A percentile compares a stretch with the other conserved stretches of the same genome.
These are phyloP conservation scores for Hyposoter dolosus DNA, from an alignment of 2,888 invertebrate genomes.

Conservation along the genomic window DNA sequence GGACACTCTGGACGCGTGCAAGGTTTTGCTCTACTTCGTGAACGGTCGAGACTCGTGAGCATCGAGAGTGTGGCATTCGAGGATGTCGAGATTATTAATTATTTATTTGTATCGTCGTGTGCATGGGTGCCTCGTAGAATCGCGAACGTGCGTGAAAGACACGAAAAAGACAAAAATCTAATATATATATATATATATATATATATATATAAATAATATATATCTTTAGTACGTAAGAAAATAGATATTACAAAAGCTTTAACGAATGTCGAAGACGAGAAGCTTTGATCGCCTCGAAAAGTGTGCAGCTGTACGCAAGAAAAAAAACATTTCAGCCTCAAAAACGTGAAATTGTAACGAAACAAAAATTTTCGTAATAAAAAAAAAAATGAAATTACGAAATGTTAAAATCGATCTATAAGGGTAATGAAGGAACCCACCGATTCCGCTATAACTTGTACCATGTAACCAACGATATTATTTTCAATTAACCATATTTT, in stretches of 20 bases:
- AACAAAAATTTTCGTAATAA: background rate
- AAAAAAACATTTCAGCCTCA: slow-evolving; percentile 12
- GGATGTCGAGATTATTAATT: slow-evolving; percentile 40
- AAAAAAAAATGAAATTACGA: background rate
- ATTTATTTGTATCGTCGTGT: slow-evolving; percentile 44
- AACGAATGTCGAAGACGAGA: slow-evolving; percentile 50
- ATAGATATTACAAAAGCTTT: slow-evolving; percentile 56
- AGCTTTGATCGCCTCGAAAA: slow-evolving; percentile 31
- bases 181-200: slow-evolving; percentile 22
- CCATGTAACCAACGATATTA: background rate
- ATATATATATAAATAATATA: slow-evolving; percentile 21
- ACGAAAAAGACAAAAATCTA: slow-evolving; percentile 12
- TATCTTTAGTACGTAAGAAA: background rate
- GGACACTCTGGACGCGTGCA: background rate
- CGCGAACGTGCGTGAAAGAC: slow-evolving; percentile 36
- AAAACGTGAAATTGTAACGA: background rate
- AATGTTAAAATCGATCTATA: background rate
- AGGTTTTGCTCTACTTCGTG: slow-evolving; percentile 6
- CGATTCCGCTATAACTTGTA: background rate
- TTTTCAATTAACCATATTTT: background rate
- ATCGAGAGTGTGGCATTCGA: slow-evolving; percentile 21
- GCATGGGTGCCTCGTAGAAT: slow-evolving; percentile 53
- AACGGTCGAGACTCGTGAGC: slow-evolving; percentile 25
- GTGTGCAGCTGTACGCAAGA: slow-evolving; percentile 44
- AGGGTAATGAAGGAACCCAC: background rate